Conservation (phyloP, 1,140 invertebrate genomes). For the Microplitis mediator region DNA sequence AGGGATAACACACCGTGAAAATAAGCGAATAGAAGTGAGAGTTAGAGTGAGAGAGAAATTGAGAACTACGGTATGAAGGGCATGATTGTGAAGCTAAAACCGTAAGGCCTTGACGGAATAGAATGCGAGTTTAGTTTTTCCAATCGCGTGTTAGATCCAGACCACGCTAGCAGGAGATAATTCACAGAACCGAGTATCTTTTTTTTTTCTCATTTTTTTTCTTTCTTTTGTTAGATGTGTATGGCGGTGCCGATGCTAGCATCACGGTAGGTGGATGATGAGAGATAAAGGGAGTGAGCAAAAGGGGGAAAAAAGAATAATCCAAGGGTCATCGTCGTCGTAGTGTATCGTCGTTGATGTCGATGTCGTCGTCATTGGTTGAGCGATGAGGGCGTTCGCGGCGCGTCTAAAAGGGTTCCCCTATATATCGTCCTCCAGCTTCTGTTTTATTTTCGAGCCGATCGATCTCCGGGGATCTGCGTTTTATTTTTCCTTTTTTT, state of each 20-base stretch:
- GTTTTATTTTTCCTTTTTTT: background rate
- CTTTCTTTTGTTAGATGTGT: too few species aligned
- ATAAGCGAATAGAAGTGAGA: too few species aligned
- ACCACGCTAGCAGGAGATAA: background rate
- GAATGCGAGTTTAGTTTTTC: background rate
- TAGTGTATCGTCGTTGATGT: background rate
- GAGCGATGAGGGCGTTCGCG: background rate
- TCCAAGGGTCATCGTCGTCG: background rate
- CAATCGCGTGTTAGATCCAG: background rate
- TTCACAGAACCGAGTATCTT: constrained; percentile 24
- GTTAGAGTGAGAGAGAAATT: too few species aligned
- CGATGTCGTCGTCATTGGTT: background rate
- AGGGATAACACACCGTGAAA: too few species aligned
- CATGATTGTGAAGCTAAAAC: too few species aligned
- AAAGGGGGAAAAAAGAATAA: constrained; percentile 35
- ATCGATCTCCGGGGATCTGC: background rate
- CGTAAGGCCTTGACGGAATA: background rate
- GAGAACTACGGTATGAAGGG: too few species aligned
- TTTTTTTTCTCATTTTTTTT: too few species aligned
- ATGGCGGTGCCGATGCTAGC: too few species aligned
- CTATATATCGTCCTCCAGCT: background rate
- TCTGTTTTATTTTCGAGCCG: constrained; percentile 4
- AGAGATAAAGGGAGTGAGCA: constrained; percentile 30
- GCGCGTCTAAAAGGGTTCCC: constrained; percentile 15
- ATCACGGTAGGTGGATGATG: constrained; percentile 1